These are phyloP conservation scores for Acomys russatus DNA, from an alignment of 2,797 vertebrate species.

Conservation along the genomic window DNA sequence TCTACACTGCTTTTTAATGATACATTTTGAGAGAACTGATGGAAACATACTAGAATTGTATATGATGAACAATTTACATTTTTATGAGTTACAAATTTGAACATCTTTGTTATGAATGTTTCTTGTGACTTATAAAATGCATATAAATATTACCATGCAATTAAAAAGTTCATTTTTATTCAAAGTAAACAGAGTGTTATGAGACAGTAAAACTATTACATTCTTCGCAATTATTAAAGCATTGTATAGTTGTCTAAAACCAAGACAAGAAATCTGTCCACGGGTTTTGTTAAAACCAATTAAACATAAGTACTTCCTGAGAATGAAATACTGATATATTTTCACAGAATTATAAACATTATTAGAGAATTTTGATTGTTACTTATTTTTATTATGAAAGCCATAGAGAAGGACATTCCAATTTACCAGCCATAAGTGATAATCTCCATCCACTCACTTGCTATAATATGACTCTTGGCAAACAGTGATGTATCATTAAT, in stretches of 20 bases:
- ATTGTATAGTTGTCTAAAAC: not conserved
- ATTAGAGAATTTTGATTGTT: not conserved
- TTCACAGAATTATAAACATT: slow-evolving; percentile 9
- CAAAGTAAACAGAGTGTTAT: not conserved
- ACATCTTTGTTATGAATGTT: slow-evolving; percentile 16
- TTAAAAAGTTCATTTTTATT: not conserved
- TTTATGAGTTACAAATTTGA: not conserved
- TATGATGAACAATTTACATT: not conserved
- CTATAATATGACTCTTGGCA: slow-evolving; percentile 44
- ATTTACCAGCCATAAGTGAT: slow-evolving; percentile 51
- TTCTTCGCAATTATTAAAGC: not conserved
- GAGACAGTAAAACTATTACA: not conserved
- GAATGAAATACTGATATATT: not conserved
- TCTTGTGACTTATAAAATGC: not conserved
- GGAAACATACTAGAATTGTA: not conserved
- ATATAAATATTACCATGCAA: not conserved
- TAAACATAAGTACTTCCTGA: not conserved
- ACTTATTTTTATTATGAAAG: slow-evolving; percentile 49
- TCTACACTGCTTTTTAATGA: not conserved
- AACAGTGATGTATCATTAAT: slow-evolving; percentile 29
- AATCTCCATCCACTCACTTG: slow-evolving; percentile 34
- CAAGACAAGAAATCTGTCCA: not conserved
- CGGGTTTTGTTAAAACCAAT: not conserved
- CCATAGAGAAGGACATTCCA: not conserved
- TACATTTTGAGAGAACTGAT: not conserved